Conservation (phyloP, 2,888 invertebrate species). For the Tenthredo mesomela region DNA sequence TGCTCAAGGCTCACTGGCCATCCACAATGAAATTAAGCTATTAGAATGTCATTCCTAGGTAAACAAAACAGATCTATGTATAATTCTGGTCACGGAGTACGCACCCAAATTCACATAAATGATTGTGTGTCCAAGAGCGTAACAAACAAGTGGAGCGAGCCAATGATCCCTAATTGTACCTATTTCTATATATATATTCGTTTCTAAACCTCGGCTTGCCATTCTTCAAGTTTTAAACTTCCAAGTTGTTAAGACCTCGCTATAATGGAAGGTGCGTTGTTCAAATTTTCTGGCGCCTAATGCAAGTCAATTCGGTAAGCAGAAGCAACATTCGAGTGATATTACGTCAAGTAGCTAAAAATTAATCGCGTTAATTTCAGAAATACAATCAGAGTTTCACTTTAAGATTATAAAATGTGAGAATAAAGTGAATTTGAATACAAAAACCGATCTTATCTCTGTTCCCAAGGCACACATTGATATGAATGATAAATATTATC, state of each 20-base stretch:
- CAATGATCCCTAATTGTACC: conserved; percentile 38
- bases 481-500: not conserved
- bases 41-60: conserved; percentile 51
- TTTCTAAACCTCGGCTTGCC: not conserved
- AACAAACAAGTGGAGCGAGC: conserved; percentile 57
- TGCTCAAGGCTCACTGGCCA: conserved; percentile 44
- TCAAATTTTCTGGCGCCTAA: conserved; percentile 30
- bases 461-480: not conserved
- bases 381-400: not conserved
- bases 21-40: conserved; percentile 35
- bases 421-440: not conserved
- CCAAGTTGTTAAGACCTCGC: not conserved
- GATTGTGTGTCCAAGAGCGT: conserved; percentile 46
- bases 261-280: conserved; percentile 23
- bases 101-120: conserved; percentile 51
- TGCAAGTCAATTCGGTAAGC: conserved; percentile 34
- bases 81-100: conserved; percentile 49
- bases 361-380: not conserved
- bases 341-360: not conserved
- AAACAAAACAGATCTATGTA: conserved; percentile 37
- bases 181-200: conserved; percentile 22
- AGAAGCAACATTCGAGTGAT: not conserved
- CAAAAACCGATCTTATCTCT: not conserved
- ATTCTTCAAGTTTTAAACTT: conserved; percentile 26
- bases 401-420: not conserved